phyloP scores from a whole-genome alignment of 1,140 invertebrate genomes.

The Apis laboriosa region DNA sequence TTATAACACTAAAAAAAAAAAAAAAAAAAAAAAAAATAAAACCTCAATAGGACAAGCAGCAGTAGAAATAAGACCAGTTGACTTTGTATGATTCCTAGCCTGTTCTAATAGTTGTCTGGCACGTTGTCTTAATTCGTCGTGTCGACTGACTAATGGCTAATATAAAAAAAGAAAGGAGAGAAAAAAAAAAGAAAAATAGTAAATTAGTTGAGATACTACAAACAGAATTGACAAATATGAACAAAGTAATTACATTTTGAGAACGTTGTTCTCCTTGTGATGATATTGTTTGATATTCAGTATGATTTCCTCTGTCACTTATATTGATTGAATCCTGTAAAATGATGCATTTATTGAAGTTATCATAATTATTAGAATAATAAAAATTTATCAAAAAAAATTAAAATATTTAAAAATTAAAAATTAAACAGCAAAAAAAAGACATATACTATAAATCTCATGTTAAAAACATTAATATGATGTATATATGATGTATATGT shows the following conservation, averaged over 20 bases:
- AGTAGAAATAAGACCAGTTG: slow-evolving; percentile 71
- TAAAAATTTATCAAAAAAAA: not conserved
- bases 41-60: slow-evolving; percentile 80
- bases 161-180: slow-evolving; percentile 49
- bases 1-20: slow-evolving; percentile 46
- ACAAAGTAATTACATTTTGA: slow-evolving; percentile 76
- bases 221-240: slow-evolving; percentile 12
- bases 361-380: not conserved
- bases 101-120: slow-evolving; percentile 94
- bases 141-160: slow-evolving; percentile 88
- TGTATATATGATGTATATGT: not conserved
- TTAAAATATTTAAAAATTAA: slow-evolving; percentile 19
- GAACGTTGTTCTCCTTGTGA: slow-evolving; percentile 72
- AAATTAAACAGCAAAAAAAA: not conserved
- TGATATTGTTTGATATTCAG: slow-evolving; percentile 75
- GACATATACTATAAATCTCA: too few relatives aligned
- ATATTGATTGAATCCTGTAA: slow-evolving; percentile 66
- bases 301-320: slow-evolving; percentile 74
- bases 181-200: slow-evolving; percentile 60
- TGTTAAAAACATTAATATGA: not conserved
- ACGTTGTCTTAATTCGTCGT: slow-evolving; percentile 93
- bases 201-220: slow-evolving; percentile 33
- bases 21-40: slow-evolving; percentile 55
- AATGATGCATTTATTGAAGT: slow-evolving; percentile 24
- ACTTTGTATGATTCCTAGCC: slow-evolving; percentile 87